phyloP scores from a whole-genome alignment of 1,140 invertebrate species.

The Eriosoma lanigerum region DNA sequence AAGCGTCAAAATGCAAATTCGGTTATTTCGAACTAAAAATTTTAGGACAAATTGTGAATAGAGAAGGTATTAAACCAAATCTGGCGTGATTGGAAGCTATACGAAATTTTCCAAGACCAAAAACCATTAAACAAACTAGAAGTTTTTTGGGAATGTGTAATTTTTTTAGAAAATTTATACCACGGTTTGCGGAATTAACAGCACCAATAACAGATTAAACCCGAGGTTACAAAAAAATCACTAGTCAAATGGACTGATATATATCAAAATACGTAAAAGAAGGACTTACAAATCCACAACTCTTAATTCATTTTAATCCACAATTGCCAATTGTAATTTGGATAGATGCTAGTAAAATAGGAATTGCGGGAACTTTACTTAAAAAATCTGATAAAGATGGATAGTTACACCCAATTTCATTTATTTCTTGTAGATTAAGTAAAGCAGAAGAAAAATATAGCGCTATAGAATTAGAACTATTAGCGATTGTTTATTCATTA shows the following conservation, averaged over 20 bases:
- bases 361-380: not conserved
- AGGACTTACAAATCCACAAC: too few species aligned
- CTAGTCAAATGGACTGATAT: not conserved
- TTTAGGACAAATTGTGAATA: not conserved
- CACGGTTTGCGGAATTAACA: not conserved
- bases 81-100: not conserved
- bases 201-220: not conserved
- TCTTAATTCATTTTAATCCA: too few species aligned
- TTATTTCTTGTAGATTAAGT: not conserved
- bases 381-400: not conserved
- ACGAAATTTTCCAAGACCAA: not conserved
- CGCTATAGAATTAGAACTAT: not conserved
- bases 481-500: not conserved
- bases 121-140: not conserved
- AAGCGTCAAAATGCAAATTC: not conserved
- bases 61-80: not conserved
- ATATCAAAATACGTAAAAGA: too few species aligned
- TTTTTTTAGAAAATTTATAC: constrained; percentile 9
- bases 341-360: not conserved
- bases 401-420: not conserved
- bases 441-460: not conserved
- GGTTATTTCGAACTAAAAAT: constrained; percentile 3
- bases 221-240: not conserved
- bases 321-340: not conserved
- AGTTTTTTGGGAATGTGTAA: not conserved